A percentile compares a stretch with the other conserved stretches of the same genome.
These are phyloP conservation scores for Lycia hirtaria DNA, from an alignment of 2,888 invertebrate genomes.

Conservation along the genomic window DNA sequence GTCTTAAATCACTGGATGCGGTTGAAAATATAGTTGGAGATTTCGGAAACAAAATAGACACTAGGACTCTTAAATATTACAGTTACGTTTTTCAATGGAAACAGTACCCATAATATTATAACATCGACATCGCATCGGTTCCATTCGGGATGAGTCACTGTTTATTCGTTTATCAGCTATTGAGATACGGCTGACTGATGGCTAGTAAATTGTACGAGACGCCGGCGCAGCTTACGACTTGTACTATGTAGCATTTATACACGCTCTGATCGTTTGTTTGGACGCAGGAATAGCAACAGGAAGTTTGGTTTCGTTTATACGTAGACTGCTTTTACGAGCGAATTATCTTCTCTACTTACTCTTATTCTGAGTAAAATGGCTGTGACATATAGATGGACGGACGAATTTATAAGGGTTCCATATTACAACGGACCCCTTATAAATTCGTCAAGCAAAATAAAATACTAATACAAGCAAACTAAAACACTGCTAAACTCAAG, in stretches of 20 bases:
- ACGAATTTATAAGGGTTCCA: too few relatives aligned
- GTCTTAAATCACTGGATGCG: too few relatives aligned
- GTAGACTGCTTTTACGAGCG: constrained; percentile 19
- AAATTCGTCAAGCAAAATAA: too few relatives aligned
- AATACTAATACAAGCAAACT: too few relatives aligned
- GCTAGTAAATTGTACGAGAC: constrained; percentile 50
- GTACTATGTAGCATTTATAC: constrained; percentile 10
- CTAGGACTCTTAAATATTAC: background rate
- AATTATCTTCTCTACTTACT: constrained; percentile 3
- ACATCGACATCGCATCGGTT: constrained; percentile 27
- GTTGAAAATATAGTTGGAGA: too few relatives aligned
- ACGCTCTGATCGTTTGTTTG: constrained; percentile 25
- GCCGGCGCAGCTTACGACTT: constrained; percentile 16
- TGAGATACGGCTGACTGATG: constrained; percentile 54
- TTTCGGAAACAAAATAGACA: too few relatives aligned
- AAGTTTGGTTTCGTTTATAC: constrained; percentile 19
- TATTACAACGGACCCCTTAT: background rate
- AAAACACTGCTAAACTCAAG: too few relatives aligned
- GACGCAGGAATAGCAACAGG: constrained; percentile 27
- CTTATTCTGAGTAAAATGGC: too few relatives aligned
- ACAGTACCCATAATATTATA: constrained; percentile 16
- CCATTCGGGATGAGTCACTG: constrained; percentile 66
- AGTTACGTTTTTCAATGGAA: constrained; percentile 14
- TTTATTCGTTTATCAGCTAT: constrained; percentile 70
- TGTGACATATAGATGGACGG: too few relatives aligned